These are phyloP conservation scores for Ophioderma brevispina DNA, from an alignment of 35 echinoderm and acorn worm genomes.

Conservation along the genomic window DNA sequence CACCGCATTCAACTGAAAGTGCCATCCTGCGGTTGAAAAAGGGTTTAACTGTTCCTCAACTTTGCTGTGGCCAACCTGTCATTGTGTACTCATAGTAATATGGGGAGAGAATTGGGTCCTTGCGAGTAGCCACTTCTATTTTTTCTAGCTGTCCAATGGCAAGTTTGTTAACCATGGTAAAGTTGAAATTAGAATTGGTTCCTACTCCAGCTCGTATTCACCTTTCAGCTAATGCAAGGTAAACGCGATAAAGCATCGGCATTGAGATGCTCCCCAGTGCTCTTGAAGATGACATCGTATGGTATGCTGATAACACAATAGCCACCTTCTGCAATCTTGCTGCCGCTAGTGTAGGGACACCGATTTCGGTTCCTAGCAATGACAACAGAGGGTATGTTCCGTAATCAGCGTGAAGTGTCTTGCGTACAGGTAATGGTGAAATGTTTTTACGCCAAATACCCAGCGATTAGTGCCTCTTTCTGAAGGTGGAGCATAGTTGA, in stretches of 20 bases:
- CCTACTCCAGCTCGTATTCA: background rate
- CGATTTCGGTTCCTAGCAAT: conserved; percentile 57
- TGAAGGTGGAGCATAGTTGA: conserved; percentile 80
- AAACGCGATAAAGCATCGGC: conserved; percentile 64
- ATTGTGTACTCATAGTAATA: conserved; percentile 60
- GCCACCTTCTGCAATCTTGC: conserved; percentile 78
- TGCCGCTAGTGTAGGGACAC: conserved; percentile 70
- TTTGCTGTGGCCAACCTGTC: conserved; percentile 74
- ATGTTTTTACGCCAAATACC: conserved; percentile 35
- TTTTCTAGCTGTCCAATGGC: conserved; percentile 47
- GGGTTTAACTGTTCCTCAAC: conserved; percentile 36
- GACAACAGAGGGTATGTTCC: conserved; percentile 55
- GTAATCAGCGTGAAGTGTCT: conserved; percentile 40
- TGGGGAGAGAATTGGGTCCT: conserved; percentile 49
- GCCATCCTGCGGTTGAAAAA: conserved; percentile 33
- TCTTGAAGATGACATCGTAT: conserved; percentile 72
- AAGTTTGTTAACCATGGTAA: conserved; percentile 22
- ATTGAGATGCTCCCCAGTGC: conserved; percentile 60
- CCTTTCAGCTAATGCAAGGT: background rate
- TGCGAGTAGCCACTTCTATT: conserved; percentile 56
- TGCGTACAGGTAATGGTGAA: conserved; percentile 14
- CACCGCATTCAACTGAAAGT: conserved; percentile 62
- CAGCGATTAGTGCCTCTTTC: conserved; percentile 51
- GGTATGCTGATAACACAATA: conserved; percentile 71
- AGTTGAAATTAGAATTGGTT: background rate